Evolutionary conservation across 2,113 vertebrate genomes (phyloP).

Genomic region (Dunckerocampus dactyliophorus): DNA sequence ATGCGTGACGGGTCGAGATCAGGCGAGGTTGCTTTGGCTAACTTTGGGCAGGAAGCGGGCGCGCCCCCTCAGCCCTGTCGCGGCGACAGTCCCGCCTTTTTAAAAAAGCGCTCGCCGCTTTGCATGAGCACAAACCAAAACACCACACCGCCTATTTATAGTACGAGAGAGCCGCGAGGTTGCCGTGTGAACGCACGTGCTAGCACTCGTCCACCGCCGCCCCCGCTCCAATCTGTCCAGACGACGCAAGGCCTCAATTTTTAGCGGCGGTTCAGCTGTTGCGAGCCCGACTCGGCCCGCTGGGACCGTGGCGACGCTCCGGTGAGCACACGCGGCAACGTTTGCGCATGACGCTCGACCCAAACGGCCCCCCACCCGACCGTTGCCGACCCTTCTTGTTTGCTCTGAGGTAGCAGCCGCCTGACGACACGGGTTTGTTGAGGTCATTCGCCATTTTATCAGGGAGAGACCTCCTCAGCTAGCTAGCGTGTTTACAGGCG

Average conservation of each 20-base stretch:
- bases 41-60: conserved; percentile 22
- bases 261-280: conserved; percentile 39
- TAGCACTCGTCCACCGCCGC: background rate
- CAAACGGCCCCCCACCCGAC: too few species aligned
- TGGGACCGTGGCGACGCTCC: conserved; percentile 28
- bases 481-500: conserved; percentile 10
- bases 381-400: too few species aligned
- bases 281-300: conserved; percentile 17
- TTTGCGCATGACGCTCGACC: too few species aligned
- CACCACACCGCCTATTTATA: conserved; percentile 42
- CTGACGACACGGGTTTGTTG: too few species aligned
- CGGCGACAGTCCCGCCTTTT: background rate
- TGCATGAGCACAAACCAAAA: conserved; percentile 30
- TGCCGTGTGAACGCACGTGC: conserved; percentile 12
- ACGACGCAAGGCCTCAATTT: conserved; percentile 16
- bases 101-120: background rate
- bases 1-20: conserved; percentile 44
- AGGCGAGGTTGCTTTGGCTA: conserved; percentile 47
- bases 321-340: background rate
- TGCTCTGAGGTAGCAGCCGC: too few species aligned
- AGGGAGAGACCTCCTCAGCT: too few species aligned
- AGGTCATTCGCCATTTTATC: too few species aligned
- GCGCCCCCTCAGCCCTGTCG: too few species aligned
- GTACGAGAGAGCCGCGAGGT: conserved; percentile 11
- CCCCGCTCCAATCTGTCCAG: conserved; percentile 20